Base-by-base conservation (phyloP, 1,140 invertebrate species). In the Heliconius eleuchia region DNA sequence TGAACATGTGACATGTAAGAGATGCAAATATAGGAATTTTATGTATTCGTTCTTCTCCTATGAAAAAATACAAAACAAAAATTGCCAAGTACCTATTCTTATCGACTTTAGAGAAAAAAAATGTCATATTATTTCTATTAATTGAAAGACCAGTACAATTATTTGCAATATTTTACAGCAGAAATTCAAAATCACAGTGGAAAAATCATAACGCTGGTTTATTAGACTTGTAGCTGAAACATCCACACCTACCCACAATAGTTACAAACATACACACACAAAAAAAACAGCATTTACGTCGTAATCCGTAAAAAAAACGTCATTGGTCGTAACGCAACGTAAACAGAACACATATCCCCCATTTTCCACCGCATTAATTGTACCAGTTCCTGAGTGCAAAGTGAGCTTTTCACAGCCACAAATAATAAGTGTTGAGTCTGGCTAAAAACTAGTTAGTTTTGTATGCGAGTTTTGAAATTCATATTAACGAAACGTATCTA, bases 341-440 rank as follows among this genome's bases (percentile, higher is more conserved):
- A 30, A 66, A 66, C 11, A 66, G 23, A 66, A 66, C n/a, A 13
- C 9, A 66, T 16, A 66, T 30, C 60, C 60, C 60, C 60, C 23
- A 66, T 66, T 66, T 66, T 66, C 60, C 27, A 66, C 60, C 60
- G 60, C 60, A 66, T 66, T 66, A 66, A 66, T 66, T 66, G 60
- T 27, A 66, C 60, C 60, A 66, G 23, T 66, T 66, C 11, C 23
- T 16, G 60, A 66, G 60, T 66, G 23, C 13, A 66, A 66, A 66
- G 60, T 66, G 60, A 66, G 74, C 74, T 76, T 76, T 76, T 76
- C 74, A 76, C 39, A 23, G 19, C 42, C 66, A 70, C 60, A 76
- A 76, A 76, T n/a, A 66, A 13, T 18, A 76, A 76, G 74, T 76
- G 74, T 76, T 76, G 57, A 76, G 52, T 70, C 55, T 30, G n/a